These are phyloP conservation scores for Thereva nobilitata DNA, from an alignment of 2,888 invertebrate genomes.

Conservation along the genomic window DNA sequence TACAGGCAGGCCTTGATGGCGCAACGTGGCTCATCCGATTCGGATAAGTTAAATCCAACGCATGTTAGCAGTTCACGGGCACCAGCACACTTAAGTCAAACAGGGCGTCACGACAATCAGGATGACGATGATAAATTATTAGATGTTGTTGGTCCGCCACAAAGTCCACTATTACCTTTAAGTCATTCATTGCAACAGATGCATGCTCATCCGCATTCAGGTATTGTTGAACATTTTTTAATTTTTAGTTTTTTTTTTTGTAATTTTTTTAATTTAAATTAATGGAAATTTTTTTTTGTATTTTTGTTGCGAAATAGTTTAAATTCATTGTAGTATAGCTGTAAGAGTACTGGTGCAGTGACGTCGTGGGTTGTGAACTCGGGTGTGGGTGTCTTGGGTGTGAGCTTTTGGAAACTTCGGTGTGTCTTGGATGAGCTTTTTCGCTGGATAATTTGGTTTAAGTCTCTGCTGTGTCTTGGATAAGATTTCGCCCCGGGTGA, in stretches of 20 bases:
- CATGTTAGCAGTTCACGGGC: slow-evolving; percentile 61
- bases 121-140: slow-evolving; percentile 84
- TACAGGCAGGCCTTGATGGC: slow-evolving; percentile 72
- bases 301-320: no score
- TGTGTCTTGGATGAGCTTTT: no score
- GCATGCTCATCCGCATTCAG: slow-evolving; percentile 60
- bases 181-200: slow-evolving; percentile 59
- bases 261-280: neutral
- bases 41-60: slow-evolving; percentile 62
- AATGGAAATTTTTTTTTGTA: neutral
- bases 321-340: no score
- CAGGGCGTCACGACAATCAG: slow-evolving; percentile 58
- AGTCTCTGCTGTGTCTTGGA: no score
- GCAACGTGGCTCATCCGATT: slow-evolving; percentile 58
- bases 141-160: slow-evolving; percentile 86
- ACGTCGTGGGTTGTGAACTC: no score
- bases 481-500: no score
- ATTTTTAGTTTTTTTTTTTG: neutral
- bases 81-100: slow-evolving; percentile 56
- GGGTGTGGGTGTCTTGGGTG: no score
- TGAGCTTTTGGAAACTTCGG: no score
- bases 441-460: no score
- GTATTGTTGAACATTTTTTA: slow-evolving; percentile 49
- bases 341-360: no score
- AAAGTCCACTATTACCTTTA: slow-evolving; percentile 73